Conservation (phyloP, 2,113 vertebrate species). For the Acrocephalus kingi region DNA sequence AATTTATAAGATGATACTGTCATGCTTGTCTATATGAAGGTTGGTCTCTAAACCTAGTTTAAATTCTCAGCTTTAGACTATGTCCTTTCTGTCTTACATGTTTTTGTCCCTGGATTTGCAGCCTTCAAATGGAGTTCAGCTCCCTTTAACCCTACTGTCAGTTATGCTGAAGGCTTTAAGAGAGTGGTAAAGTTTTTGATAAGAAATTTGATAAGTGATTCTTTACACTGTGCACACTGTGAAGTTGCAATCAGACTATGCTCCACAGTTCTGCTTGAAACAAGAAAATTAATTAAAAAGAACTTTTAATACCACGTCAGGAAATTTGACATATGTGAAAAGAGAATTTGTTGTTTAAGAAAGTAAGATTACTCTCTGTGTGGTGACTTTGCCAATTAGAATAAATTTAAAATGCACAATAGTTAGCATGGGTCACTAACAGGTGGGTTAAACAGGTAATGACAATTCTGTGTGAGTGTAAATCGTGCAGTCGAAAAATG, state of each 20-base stretch:
- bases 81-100: neutral
- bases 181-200: neutral
- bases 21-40: neutral
- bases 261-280: neutral
- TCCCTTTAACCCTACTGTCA: neutral
- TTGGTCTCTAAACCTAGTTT: neutral
- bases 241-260: neutral
- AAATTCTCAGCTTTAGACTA: neutral
- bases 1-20: neutral
- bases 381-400: neutral
- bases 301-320: neutral
- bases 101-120: neutral
- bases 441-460: neutral
- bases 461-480: neutral
- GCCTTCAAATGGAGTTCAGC: neutral
- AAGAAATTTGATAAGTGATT: neutral
- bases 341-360: neutral
- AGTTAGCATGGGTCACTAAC: neutral
- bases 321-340: neutral
- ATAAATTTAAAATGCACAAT: neutral
- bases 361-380: neutral
- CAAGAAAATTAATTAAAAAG: neutral
- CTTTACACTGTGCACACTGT: neutral
- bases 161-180: neutral
- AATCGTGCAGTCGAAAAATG: neutral